These are phyloP conservation scores for Steinernema khuongi DNA, from an alignment of 1,140 invertebrate genomes.

Conservation along the genomic window DNA sequence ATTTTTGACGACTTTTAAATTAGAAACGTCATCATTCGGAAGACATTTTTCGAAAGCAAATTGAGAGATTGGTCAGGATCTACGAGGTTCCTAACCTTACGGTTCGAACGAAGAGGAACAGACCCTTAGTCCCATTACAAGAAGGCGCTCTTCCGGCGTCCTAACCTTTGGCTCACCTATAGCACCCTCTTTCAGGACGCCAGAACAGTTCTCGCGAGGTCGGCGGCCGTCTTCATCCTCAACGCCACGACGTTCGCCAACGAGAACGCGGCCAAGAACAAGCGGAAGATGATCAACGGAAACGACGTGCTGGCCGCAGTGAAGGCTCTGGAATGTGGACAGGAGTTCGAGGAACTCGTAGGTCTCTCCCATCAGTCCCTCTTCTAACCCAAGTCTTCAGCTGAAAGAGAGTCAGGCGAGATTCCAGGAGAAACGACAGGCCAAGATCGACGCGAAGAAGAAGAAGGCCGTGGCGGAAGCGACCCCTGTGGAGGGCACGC, in stretches of 20 bases:
- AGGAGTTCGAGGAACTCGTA: conserved; percentile 23
- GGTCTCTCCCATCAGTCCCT: background rate
- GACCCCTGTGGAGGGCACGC: background rate
- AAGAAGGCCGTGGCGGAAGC: background rate
- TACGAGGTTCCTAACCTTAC: too few species aligned
- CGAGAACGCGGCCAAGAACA: conserved; percentile 19
- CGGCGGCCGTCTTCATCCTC: conserved; percentile 25
- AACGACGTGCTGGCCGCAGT: conserved; percentile 26
- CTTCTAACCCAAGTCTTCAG: conserved; percentile 22
- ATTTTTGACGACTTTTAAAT: too few species aligned
- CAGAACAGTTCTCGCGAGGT: conserved; percentile 9
- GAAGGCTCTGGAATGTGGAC: conserved; percentile 21
- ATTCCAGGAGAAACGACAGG: background rate
- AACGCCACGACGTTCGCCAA: conserved; percentile 26
- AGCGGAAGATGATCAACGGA: conserved; percentile 26
- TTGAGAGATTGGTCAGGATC: conserved; percentile 11
- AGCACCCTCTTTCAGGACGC: conserved; percentile 20
- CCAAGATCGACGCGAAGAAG: conserved; percentile 15
- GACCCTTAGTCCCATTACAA: too few species aligned
- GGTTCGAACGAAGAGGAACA: too few species aligned
- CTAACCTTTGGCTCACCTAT: background rate
- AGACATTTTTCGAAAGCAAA: background rate
- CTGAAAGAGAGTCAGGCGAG: conserved; percentile 18
- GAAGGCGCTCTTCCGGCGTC: conserved; percentile 11
- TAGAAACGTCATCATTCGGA: too few species aligned